Evolutionary conservation across 2,113 vertebrate species (phyloP), one percentile per base, ranked within the genome.

Genomic region (Pyxicephalus adspersus): DNA sequence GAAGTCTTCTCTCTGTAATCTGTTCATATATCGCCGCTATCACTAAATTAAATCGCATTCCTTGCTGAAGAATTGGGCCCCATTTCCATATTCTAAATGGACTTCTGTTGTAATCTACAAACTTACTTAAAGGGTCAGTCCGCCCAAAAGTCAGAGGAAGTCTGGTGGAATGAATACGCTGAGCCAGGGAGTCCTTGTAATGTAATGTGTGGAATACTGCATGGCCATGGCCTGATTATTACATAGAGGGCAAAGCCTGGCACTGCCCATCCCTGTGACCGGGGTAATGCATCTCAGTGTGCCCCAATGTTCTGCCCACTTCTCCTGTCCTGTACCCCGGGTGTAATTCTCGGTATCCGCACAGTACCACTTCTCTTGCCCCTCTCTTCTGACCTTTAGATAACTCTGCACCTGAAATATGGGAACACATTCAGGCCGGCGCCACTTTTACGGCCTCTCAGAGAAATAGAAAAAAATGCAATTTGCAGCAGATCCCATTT

Each of bases 21-120:
- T 89, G 63, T 90, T 84, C 87, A 85, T 90, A 91, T 90, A 92
- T 92, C 91, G 92, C 88, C 86, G 87, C 89, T 91, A 93, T 92
- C 84, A 84, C 83, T 85, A 85, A 86, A 88, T 89, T 87, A 90
- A 93, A 90, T 89, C 50, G 86, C 89, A 94, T 92, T 94, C 94
- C 91, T 87, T 81, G 7, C 16, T 75, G 38, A 45, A 45, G 38
- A 15, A 45, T 45, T 3, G 1, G n/a, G 38, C 71, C 16, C 76
- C 85, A 3, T 52, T 17, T 68, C 66, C 23, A 23, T 2, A n/a
- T 23, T 16, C 34, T 45, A 51, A 68, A 68, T 31, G 1, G 50
- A 17, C 50, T 51, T 22, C 23, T 34, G 51, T 19, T 31, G 16
- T 45, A 67, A 66, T 67, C n/a, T 9, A 13, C 38, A 45, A 45